A percentile compares a stretch with the other conserved stretches of the same genome.
Conservation (phyloP, 2,113 vertebrate species). For the Physeter macrocephalus region DNA sequence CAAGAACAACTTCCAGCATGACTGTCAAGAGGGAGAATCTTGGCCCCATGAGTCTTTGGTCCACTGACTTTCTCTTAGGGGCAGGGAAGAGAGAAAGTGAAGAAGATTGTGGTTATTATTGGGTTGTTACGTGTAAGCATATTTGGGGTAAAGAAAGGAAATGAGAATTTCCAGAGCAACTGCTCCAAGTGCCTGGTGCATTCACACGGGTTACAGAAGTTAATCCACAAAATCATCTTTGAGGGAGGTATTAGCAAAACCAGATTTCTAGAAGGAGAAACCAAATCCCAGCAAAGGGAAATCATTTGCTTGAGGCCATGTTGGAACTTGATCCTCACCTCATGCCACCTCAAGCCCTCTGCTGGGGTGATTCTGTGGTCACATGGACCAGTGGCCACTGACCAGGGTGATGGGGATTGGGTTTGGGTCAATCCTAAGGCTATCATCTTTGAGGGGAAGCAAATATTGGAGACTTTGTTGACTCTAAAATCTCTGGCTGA, state of each 20-base stretch:
- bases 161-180: not conserved
- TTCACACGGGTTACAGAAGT: not conserved
- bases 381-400: not conserved
- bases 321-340: not conserved
- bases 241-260: not conserved
- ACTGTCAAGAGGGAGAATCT: not conserved
- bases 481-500: not conserved
- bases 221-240: not conserved
- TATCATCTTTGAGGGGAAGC: not conserved
- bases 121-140: not conserved
- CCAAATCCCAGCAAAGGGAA: not conserved
- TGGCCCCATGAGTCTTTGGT: not conserved
- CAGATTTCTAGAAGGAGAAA: conserved; percentile 22
- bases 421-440: not conserved
- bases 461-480: not conserved
- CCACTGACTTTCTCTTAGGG: not conserved
- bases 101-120: not conserved
- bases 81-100: not conserved
- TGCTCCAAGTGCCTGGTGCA: not conserved
- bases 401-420: not conserved
- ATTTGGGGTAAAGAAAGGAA: not conserved
- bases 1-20: not conserved
- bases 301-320: not conserved
- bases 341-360: not conserved
- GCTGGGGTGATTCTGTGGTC: not conserved